Evolutionary conservation across 2,888 invertebrate species (phyloP), one percentile per base, ranked within the genome.

Genomic region (Epistrophe grossulariae): DNA sequence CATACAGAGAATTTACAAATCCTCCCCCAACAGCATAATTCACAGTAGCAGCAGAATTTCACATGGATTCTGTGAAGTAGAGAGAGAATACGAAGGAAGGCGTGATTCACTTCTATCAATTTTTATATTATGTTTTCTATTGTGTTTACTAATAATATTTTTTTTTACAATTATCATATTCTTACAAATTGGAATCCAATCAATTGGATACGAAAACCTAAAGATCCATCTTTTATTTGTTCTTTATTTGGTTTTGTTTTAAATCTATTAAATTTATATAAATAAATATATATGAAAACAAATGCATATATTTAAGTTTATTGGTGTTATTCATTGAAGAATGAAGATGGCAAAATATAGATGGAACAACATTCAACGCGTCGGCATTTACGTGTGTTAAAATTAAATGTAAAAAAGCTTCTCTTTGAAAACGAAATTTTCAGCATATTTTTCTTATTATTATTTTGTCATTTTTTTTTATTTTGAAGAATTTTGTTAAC

Each of bases 1-100:
- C 96, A 76, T 93, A 91, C 85, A 90, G 91, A 89, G 93, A 92
- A 88, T 79, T 92, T 84, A 91, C 92, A 48, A 89, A 84, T 88
- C 90, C 89, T 57, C 89, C 88, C 15, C 50, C 88, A 45, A 87
- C 88, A 79, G 89, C 84, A 78, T 85, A 85, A 85, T 79, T 74
- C 68, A 74, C 85, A 82, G 78, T 78, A 73, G 43, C 70, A 71
- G 35, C 55, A 77, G 64, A 68, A 73, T 82, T 82, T 85, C 81
- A 82, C 85, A 78, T 82, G 24, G 59, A 64, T 35, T 70, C 71
- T 59, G 66, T 35, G 17, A 48, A 50, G 52, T 50, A 80, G 71
- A 71, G 71, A 71, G 28, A 28, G 55, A 50, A 52, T 19, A 28
- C 68, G 60, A 43, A 17, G 38, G 76, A 35, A 48, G 40, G 28